Percentiles rank a stretch among this genome's conserved stretches.
These are phyloP conservation scores for Phlogophora meticulosa DNA, from an alignment of 2,888 invertebrate species.

Conservation along the genomic window DNA sequence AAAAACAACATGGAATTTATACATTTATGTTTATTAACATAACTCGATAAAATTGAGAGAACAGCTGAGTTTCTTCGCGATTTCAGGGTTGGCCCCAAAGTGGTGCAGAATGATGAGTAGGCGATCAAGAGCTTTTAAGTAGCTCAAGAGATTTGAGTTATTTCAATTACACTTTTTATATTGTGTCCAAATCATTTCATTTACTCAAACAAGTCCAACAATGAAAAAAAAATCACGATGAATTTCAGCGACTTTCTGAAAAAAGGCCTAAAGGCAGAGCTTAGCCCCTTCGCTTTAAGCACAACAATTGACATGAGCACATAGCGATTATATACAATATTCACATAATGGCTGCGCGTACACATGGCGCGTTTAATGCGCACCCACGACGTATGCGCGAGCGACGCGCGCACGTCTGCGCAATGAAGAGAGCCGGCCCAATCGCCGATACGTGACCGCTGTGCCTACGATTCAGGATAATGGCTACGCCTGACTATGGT, in stretches of 20 bases:
- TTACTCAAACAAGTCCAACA: too few species aligned
- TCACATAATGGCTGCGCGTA: conserved; percentile 70
- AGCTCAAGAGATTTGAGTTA: too few species aligned
- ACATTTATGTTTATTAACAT: too few species aligned
- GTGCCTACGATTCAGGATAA: conserved; percentile 73
- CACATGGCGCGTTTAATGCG: conserved; percentile 74
- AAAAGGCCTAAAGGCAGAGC: conserved; percentile 6
- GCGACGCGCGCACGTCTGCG: conserved; percentile 76
- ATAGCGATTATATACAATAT: conserved; percentile 71
- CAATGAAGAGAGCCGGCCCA: conserved; percentile 79
- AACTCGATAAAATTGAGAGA: too few species aligned
- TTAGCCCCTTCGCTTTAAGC: conserved; percentile 65
- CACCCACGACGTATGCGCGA: conserved; percentile 49
- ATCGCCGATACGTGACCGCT: conserved; percentile 77
- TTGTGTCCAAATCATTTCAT: too few species aligned
- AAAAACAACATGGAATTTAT: too few species aligned
- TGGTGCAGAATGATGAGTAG: too few species aligned
- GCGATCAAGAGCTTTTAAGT: too few species aligned
- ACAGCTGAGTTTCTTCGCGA: too few species aligned
- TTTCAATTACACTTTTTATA: too few species aligned
- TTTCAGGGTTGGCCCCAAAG: too few species aligned
- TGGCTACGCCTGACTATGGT: conserved; percentile 55
- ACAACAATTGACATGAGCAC: conserved; percentile 74
- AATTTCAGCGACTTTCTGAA: neutral
- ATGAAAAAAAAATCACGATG: neutral